Evolutionary conservation across 2,113 vertebrate species (phyloP).

Genomic region (Electrona antarctica): DNA sequence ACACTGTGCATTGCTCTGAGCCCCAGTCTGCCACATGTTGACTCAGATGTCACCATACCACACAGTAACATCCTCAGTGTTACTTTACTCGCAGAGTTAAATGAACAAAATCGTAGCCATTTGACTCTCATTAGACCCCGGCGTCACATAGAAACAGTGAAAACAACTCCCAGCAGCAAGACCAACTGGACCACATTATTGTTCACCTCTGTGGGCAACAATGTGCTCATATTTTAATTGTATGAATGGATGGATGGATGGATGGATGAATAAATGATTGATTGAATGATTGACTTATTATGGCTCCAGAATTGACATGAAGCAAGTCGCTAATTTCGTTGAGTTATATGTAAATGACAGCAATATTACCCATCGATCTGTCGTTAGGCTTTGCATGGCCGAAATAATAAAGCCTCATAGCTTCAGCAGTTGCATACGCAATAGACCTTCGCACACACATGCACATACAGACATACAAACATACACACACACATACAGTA

Average conservation of each 20-base stretch:
- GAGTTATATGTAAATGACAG: slow-evolving; percentile 36
- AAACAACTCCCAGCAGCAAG: slow-evolving; percentile 22
- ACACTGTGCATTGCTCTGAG: too few species aligned
- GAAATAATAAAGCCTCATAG: slow-evolving; percentile 31
- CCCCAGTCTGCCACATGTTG: too few species aligned
- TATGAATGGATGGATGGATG: slow-evolving; percentile 11
- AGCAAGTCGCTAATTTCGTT: slow-evolving; percentile 14
- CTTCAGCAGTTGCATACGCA: slow-evolving; percentile 37
- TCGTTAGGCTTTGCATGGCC: slow-evolving; percentile 70
- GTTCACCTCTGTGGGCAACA: slow-evolving; percentile 21
- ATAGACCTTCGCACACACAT: slow-evolving; percentile 22
- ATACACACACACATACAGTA: slow-evolving; percentile 4
- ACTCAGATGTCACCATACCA: too few species aligned
- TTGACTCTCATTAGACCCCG: background rate
- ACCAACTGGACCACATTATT: slow-evolving; percentile 46
- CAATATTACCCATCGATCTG: slow-evolving; percentile 52
- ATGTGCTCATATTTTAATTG: slow-evolving; percentile 15
- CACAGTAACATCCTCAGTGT: background rate
- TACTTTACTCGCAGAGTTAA: background rate
- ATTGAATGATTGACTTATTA: slow-evolving; percentile 14
- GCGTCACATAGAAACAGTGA: slow-evolving; percentile 15
- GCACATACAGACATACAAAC: slow-evolving; percentile 10
- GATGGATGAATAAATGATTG: slow-evolving; percentile 15
- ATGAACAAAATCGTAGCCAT: background rate
- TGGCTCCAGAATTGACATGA: background rate